Base-by-base conservation (phyloP, 2,797 vertebrate species). In the Paguma larvata region DNA sequence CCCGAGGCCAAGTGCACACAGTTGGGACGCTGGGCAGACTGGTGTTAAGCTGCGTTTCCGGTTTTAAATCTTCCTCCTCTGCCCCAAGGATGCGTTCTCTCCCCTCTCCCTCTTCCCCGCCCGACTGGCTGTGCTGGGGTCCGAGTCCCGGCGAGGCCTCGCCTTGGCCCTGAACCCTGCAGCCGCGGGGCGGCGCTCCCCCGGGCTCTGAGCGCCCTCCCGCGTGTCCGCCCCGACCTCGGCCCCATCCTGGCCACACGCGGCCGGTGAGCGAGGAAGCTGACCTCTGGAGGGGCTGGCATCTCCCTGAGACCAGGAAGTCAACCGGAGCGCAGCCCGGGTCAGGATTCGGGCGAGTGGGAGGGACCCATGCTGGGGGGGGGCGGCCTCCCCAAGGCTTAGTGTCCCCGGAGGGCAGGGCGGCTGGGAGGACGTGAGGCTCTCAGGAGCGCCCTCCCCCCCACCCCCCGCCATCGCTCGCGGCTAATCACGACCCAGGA, bases 351-450 rank as follows among this genome's bases (percentile, higher is more conserved):
- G 25, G 73, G 44, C 56, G 15, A 5, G 38, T 30, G 9, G 73
- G 41, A 85, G 85, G 72, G 70, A 41, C 44, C 72, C 3, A 2
- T 30, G 41, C 72, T 13, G 6, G 6, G 23, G 6, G 56, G 56
- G 56, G 56, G 21, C 0, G 21, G 56, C 19, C 56, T 10, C 8
- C 56, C 21, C 56, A 59, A 23, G 8, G 19, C 56, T 23, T 19
- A 8, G 72, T 4, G 41, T 73, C 14, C 41, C 44, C 27, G 11
- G 25, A 46, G 72, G 72, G 16, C 56, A 34, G 16, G 5, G 19
- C 0, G 0, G 30, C 30, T 4, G 9, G 15, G 23, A 9, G 9
- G 13, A 11, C 3, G 2, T 0, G 34, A 13, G 38, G 51, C 32
- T 46, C 65, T 46, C 65, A 19, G 65, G 62, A 53, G 3, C 1